These are phyloP conservation scores for Drosophila austrosaltans DNA, from an alignment of 2,888 invertebrate genomes.

Conservation along the genomic window DNA sequence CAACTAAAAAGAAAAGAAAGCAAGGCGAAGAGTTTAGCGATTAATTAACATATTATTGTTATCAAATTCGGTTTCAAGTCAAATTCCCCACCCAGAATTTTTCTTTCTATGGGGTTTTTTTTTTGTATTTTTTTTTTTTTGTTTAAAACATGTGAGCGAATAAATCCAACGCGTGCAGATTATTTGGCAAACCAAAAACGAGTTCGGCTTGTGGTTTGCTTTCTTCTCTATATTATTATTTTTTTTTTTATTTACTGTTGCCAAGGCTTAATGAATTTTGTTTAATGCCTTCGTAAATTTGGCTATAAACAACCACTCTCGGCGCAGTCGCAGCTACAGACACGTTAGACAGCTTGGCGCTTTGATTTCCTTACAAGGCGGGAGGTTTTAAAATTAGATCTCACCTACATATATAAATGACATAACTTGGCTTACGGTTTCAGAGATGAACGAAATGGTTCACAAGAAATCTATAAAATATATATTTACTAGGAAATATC, in stretches of 20 bases:
- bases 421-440: neutral
- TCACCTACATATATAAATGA: slow-evolving; percentile 7
- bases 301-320: slow-evolving; percentile 29
- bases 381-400: slow-evolving; percentile 8
- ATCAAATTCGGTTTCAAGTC: slow-evolving; percentile 1
- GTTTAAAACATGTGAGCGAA: slow-evolving; percentile 2
- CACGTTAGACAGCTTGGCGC: slow-evolving; percentile 61
- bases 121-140: neutral
- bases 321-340: slow-evolving; percentile 24
- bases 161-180: neutral
- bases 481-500: neutral
- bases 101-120: neutral
- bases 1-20: slow-evolving; percentile 55
- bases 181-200: slow-evolving; percentile 1
- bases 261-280: slow-evolving; percentile 43
- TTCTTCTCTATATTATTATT: slow-evolving; percentile 4
- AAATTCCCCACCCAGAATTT: slow-evolving; percentile 9
- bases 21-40: slow-evolving; percentile 26
- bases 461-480: neutral
- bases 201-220: slow-evolving; percentile 33
- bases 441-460: neutral
- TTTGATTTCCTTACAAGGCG: slow-evolving; percentile 48
- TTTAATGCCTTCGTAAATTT: slow-evolving; percentile 46
- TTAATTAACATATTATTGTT: slow-evolving; percentile 45
- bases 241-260: slow-evolving; percentile 3